Conservation (phyloP, 2,113 vertebrate genomes). For the Polypterus bichir region DNA sequence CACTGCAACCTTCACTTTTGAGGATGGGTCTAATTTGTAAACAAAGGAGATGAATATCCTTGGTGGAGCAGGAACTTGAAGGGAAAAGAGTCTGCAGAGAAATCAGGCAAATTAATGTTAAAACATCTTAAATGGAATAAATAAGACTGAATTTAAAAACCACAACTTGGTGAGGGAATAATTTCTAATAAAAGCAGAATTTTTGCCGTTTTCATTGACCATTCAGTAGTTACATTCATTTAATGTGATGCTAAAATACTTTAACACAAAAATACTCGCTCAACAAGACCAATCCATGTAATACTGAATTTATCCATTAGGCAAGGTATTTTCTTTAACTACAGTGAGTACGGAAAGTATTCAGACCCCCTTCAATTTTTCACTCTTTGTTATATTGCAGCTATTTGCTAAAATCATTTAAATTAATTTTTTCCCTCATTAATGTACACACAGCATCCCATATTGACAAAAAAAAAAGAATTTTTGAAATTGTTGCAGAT, state of each 20-base stretch:
- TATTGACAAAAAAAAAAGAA: too few species aligned
- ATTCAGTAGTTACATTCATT: background rate
- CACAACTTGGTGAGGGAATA: background rate
- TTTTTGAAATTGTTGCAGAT: too few species aligned
- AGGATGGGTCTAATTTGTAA: constrained; percentile 50
- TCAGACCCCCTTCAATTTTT: too few species aligned
- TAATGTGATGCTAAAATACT: background rate
- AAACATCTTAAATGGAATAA: background rate
- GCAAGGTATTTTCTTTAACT: too few species aligned
- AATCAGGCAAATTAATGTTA: background rate
- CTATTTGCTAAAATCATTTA: too few species aligned
- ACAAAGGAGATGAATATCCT: constrained; percentile 57
- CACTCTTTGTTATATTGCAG: too few species aligned
- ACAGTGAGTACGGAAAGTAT: too few species aligned
- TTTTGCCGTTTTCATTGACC: background rate
- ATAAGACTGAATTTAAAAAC: background rate
- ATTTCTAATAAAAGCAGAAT: background rate
- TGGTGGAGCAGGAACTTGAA: constrained; percentile 53
- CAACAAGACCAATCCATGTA: background rate
- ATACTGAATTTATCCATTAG: too few species aligned
- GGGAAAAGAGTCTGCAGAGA: constrained; percentile 67
- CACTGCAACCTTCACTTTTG: constrained; percentile 38
- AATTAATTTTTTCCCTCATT: too few species aligned
- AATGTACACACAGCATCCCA: too few species aligned
- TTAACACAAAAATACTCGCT: background rate